Percentiles rank a stretch among this genome's conserved stretches.
phyloP scores from a whole-genome alignment of 2,888 invertebrate genomes.

The Volucella inanis region DNA sequence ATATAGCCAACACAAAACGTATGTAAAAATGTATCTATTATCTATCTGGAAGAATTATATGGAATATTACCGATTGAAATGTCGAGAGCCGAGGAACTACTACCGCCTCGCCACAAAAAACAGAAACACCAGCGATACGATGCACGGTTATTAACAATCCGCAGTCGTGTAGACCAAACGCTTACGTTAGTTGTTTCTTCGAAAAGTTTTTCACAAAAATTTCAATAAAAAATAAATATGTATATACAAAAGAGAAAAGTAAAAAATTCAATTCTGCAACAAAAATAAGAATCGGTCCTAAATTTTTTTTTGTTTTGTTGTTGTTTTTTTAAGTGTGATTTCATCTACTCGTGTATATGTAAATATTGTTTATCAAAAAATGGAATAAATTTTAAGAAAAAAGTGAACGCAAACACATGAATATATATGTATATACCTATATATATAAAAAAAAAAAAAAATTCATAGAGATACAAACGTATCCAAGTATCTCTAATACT shows the following conservation, averaged over 20 bases:
- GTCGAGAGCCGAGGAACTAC: constrained; percentile 70
- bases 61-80: constrained; percentile 74
- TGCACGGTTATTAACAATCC: constrained; percentile 68
- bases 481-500: constrained; percentile 17
- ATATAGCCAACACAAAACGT: constrained; percentile 53
- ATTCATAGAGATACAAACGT: constrained; percentile 36
- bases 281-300: background rate
- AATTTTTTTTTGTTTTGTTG: constrained; percentile 3
- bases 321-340: constrained; percentile 46
- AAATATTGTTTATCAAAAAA: background rate
- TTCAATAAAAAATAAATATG: constrained; percentile 21
- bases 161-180: constrained; percentile 51
- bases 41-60: constrained; percentile 75
- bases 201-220: constrained; percentile 26
- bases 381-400: background rate
- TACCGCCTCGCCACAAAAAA: constrained; percentile 62
- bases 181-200: constrained; percentile 50
- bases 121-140: constrained; percentile 60
- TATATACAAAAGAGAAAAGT: constrained; percentile 31
- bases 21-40: constrained; percentile 74
- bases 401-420: constrained; percentile 23
- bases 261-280: constrained; percentile 25
- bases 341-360: background rate
- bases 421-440: too few relatives aligned
- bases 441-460: constrained; percentile 15